Evolutionary conservation across 2,113 vertebrate species (phyloP).

Genomic region (Bambusicola thoracicus): DNA sequence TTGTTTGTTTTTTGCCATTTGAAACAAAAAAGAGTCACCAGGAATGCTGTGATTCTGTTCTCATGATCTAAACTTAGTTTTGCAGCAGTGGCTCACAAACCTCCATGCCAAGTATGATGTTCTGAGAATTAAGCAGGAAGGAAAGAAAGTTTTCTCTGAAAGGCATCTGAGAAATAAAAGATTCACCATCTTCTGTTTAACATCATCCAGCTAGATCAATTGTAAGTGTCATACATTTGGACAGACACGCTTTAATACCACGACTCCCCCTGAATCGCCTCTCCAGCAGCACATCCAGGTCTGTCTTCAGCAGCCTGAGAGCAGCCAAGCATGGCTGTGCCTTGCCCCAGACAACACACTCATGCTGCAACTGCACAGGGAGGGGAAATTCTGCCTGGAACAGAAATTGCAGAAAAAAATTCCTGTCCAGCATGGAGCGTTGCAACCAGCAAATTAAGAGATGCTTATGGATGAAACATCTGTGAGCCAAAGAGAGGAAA

Average conservation of each 20-base stretch:
- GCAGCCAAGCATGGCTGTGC: background rate
- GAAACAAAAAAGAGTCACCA: background rate
- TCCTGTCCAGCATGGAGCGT: background rate
- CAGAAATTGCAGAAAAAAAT: background rate
- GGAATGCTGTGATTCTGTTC: conserved; percentile 10
- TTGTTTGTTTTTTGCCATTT: background rate
- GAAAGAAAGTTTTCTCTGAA: background rate
- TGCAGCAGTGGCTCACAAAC: background rate
- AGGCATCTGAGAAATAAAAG: conserved; percentile 7
- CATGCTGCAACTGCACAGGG: background rate
- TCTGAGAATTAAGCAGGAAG: conserved; percentile 23
- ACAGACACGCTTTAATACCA: background rate
- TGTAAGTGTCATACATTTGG: conserved; percentile 3
- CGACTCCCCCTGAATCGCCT: conserved; percentile 23
- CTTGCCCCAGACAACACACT: background rate
- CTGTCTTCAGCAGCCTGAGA: background rate
- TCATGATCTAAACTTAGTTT: conserved; percentile 17
- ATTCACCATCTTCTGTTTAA: conserved; percentile 24
- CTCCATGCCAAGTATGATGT: background rate
- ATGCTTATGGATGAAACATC: background rate
- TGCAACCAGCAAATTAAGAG: conserved; percentile 23
- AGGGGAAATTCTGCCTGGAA: background rate
- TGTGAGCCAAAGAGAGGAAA: conserved; percentile 13
- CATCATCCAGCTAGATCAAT: background rate
- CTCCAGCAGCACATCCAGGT: background rate